Percentiles rank a stretch among this genome's conserved stretches.
phyloP scores from a whole-genome alignment of 2,888 invertebrate species.

The Aphelenchoides bicaudatus region DNA sequence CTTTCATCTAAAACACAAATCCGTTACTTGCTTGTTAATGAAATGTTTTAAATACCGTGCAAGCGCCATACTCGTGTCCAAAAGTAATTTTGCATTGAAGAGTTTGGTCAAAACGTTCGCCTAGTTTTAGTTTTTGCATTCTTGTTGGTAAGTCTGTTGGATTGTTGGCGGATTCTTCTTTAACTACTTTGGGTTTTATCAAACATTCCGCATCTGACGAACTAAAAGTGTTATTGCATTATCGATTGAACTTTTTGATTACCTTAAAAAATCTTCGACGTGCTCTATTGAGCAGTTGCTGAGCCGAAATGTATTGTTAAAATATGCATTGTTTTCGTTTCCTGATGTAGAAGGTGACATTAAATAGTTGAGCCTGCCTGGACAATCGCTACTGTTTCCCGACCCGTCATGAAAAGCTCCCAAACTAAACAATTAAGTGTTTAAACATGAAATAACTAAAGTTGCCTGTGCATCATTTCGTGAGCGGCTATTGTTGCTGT shows the following conservation, averaged over 20 bases:
- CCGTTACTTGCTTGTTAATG: not conserved
- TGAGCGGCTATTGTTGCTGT: constrained; percentile 58
- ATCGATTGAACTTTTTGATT: not conserved
- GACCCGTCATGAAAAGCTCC: constrained; percentile 55
- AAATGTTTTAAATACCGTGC: constrained; percentile 33
- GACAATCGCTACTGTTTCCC: constrained; percentile 40
- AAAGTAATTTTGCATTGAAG: constrained; percentile 56
- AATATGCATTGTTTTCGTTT: constrained; percentile 24
- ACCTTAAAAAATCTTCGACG: constrained; percentile 30
- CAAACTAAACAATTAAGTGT: constrained; percentile 35
- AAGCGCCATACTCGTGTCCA: constrained; percentile 48
- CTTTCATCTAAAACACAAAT: constrained; percentile 30
- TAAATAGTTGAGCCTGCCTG: constrained; percentile 42
- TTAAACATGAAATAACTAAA: constrained; percentile 2
- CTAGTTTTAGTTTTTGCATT: too few species aligned
- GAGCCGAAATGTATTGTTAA: constrained; percentile 34
- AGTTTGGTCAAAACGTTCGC: constrained; percentile 38
- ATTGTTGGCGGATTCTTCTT: constrained; percentile 3
- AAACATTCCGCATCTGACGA: constrained; percentile 33
- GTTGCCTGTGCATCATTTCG: constrained; percentile 55
- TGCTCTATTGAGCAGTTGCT: constrained; percentile 33
- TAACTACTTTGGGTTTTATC: constrained; percentile 21
- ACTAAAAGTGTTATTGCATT: constrained; percentile 17
- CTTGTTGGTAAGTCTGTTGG: not conserved
- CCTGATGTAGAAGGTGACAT: constrained; percentile 44